Base-by-base conservation (phyloP, 35 echinoderm and acorn worm species). In the Eucidaris tribuloides region DNA sequence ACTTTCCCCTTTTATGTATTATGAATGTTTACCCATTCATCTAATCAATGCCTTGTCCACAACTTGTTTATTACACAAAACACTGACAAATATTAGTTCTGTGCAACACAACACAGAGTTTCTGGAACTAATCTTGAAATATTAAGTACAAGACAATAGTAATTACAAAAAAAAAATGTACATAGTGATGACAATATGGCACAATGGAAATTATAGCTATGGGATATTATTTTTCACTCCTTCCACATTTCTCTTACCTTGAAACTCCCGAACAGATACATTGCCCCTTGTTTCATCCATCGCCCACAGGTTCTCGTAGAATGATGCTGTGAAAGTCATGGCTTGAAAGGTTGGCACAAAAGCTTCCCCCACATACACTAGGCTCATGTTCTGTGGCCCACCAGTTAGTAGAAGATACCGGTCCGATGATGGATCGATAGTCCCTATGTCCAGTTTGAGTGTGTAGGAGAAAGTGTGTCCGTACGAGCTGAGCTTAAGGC, bases 241-340 rank as follows among this genome's bases (percentile, higher is more conserved):
- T n/a, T n/a, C n/a, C n/a, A n/a, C n/a, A 32, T 13, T 15, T 45
- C 11, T 45, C 57, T 77, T 72, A 92, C 94, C 94, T 83, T 84
- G 78, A 62, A 97, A 97, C 25, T 97, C 89, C 2, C 42, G 79
- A 34, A 76, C 81, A 46, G 84, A 79, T 32, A 86, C 59, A 45
- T 54, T 58, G 33, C 87, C 82, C 5, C 62, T 55, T 22, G 46
- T 46, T 5, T 76, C 85, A 32, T 76, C 77, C 15, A 78, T 23
- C 52, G 40, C 76, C 94, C 94, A 97, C 18, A 84, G 20, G 17
- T 41, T 71, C 45, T 97, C 94, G 72, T 87, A 86, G 9, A 99
- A 44, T 18, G 48, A 54, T 1, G 83, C 87, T 23, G 37, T 58
- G 62, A 90, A 93, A 46, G 45, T 56, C 38, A n/a, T 62, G 2